Base-by-base conservation (phyloP, 2,888 invertebrate genomes). In the Cacoxenus indagator region DNA sequence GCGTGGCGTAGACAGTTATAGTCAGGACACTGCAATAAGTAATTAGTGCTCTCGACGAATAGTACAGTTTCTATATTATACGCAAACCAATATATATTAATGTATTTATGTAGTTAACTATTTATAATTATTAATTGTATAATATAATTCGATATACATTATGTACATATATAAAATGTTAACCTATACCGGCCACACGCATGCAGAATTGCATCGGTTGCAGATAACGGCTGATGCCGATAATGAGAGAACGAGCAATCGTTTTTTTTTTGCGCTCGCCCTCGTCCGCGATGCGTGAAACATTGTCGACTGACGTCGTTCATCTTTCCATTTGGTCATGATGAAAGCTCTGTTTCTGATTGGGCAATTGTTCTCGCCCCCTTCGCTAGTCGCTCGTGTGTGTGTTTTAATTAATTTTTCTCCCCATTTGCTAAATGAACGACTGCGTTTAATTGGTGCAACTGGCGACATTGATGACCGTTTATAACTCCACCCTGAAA, bases 1-100 rank as follows among this genome's bases (percentile, higher is more conserved):
- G 79, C 84, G 84, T 82, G 79, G 84, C 74, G 65, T 75, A 75
- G 69, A 64, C 72, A 73, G 71, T 70, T 70, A 68, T 69, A 55
- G 29, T 68, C 72, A 67, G 4, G 59, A 51, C 19, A 17, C 26
- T 8, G 22, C 45, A 62, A 45, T 45, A 62, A 62, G 61, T 62
- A 62, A 62, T 62, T 62, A 62, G 45, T 22, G 14, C 17, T 17
- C 19, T 5, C 17, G 59, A 45, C 61, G 61, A 62, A 62, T 62
- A 26, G 61, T 62, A 61, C 61, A 62, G 61, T 62, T 59, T 31
- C 59, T 59, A 29, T 37, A 31, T 17, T 43, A 68, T 62, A 74
- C 74, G 72, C 70, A 65, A 73, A 72, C 71, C 45, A 73, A 77
- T 43, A 51, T 22, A 51, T 11, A 65, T 37, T 22, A 11, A 37